Percentiles rank a stretch among this genome's conserved stretches.
phyloP scores from a whole-genome alignment of 2,797 vertebrate genomes.

The Notamacropus eugenii region DNA sequence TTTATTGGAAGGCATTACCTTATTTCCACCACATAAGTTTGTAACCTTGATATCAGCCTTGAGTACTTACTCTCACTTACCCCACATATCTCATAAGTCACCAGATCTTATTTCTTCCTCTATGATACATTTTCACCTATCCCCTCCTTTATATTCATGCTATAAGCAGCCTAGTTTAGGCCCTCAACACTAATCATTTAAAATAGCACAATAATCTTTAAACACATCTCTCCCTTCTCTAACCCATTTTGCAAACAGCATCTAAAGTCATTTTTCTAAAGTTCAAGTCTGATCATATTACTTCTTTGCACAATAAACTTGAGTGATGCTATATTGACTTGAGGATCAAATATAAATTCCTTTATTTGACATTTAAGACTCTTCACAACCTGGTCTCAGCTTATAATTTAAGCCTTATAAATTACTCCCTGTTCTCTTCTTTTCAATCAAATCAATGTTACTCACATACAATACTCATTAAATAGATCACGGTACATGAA shows the following conservation, averaged over 20 bases:
- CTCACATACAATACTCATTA: neutral
- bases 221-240: neutral
- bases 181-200: neutral
- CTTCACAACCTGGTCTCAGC: neutral
- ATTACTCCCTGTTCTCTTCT: neutral
- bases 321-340: neutral
- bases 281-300: neutral
- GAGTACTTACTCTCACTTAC: neutral
- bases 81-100: neutral
- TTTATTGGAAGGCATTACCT: neutral
- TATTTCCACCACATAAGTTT: neutral
- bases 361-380: neutral
- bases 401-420: neutral
- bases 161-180: neutral
- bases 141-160: too few species aligned
- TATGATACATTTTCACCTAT: neutral
- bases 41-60: neutral
- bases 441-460: neutral
- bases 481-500: neutral
- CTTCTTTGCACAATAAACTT: neutral
- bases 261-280: neutral
- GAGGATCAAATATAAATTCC: neutral
- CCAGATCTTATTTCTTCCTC: neutral
- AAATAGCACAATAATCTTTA: neutral
- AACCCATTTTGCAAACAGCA: neutral